Base-by-base conservation (phyloP, 2,113 vertebrate species). In the Malaclemys terrapin region DNA sequence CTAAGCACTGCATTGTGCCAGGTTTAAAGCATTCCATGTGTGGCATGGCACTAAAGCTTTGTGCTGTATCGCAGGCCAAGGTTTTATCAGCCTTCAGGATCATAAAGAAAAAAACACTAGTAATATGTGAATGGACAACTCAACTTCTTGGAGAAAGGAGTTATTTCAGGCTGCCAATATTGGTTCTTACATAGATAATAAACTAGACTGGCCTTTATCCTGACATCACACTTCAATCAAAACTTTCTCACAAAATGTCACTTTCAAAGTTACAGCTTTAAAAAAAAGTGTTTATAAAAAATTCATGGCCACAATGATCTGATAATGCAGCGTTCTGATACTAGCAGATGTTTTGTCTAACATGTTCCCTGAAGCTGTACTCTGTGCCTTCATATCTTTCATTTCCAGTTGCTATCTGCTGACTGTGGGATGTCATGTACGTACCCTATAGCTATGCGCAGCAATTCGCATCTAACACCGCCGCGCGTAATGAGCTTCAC, bases 321-420 rank as follows among this genome's bases (percentile, higher is more conserved):
- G 98, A 98, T 98, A 98, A 98, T 98, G 98, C 98, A 98, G 98
- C 97, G 98, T 98, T 98, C 98, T 98, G 98, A 98, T 99, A 99
- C 98, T 98, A 99, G 98, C 98, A 99, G 99, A 99, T 99, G 99
- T 99, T 98, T 98, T 98, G 98, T 99, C 98, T 99, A 98, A 98
- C 98, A 98, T 98, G 98, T 98, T 99, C 98, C 98, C 98, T 94
- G 97, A 98, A 99, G 98, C 99, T 98, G 98, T 98, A 98, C 98
- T 98, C 98, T 97, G 97, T 97, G 98, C 98, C 97, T 98, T 98
- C 97, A 94, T 98, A 98, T 98, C 98, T 98, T 98, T 99, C 98
- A 98, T 98, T 98, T 98, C 98, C 98, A 98, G 98, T 98, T 98
- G 98, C 98, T 98, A 98, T 98, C 98, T 98, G 98, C 98, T 98